A percentile compares a stretch with the other conserved stretches of the same genome.
phyloP scores from a whole-genome alignment of 1,140 invertebrate species.

The Drosophila truncata region DNA sequence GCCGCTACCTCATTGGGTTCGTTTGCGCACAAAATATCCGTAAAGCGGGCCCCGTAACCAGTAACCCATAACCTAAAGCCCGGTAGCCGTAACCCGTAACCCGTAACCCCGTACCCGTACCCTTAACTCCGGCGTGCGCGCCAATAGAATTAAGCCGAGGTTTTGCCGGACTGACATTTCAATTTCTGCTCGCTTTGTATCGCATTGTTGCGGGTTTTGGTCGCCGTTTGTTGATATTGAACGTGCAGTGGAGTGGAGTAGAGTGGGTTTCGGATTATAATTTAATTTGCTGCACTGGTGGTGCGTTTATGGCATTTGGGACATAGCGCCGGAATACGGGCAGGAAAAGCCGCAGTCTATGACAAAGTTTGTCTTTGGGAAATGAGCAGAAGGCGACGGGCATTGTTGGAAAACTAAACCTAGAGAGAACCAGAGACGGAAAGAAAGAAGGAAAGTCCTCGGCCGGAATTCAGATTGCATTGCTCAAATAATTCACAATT shows the following conservation, averaged over 20 bases:
- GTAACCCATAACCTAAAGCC: conserved; percentile 20
- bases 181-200: conserved; percentile 59
- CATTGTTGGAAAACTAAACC: conserved; percentile 55
- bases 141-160: conserved; percentile 65
- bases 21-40: conserved; percentile 36
- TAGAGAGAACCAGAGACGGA: background rate
- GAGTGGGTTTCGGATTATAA: conserved; percentile 45
- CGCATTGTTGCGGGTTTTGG: conserved; percentile 49
- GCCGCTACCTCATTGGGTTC: conserved; percentile 30
- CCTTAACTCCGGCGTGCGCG: conserved; percentile 12
- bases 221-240: conserved; percentile 42
- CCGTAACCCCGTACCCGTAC: conserved; percentile 15
- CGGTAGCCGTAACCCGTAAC: conserved; percentile 7
- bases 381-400: conserved; percentile 44
- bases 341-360: conserved; percentile 6
- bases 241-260: background rate
- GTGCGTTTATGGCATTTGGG: conserved; percentile 46
- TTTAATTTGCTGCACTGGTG: conserved; percentile 65
- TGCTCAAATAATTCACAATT: conserved; percentile 80
- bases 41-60: conserved; percentile 15
- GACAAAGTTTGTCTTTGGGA: conserved; percentile 61
- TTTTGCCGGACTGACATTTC: conserved; percentile 61
- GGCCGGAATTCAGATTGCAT: conserved; percentile 68
- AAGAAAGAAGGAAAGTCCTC: conserved; percentile 21
- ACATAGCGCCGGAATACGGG: conserved; percentile 5